These are phyloP conservation scores for Loriculus beryllinus DNA, from an alignment of 2,797 vertebrate genomes.

Conservation along the genomic window DNA sequence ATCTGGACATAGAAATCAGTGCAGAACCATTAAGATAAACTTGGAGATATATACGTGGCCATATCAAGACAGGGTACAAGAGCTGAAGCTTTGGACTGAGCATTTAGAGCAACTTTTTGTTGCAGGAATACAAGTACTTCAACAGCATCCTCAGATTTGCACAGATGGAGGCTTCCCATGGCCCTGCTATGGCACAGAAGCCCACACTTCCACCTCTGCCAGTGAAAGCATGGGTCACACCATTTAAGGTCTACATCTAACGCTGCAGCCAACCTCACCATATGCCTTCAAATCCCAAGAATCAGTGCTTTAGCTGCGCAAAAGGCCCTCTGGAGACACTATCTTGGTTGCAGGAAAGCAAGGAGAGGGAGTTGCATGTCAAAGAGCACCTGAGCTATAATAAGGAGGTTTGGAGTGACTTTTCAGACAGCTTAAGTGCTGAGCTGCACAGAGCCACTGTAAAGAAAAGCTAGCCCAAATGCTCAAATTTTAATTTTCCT, in stretches of 20 bases:
- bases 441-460: not conserved
- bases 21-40: not conserved
- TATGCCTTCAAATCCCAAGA: not conserved
- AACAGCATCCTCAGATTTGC: not conserved
- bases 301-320: accelerated
- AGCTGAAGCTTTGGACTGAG: not conserved
- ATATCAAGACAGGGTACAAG: not conserved
- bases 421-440: not conserved
- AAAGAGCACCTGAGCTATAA: not conserved
- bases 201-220: not conserved
- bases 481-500: not conserved
- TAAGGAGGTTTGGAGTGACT: not conserved
- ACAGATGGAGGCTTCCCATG: accelerated
- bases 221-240: not conserved
- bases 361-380: not conserved
- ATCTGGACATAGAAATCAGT: not conserved
- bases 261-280: not conserved
- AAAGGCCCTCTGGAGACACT: not conserved
- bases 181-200: not conserved
- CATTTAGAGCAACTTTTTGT: not conserved
- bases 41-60: not conserved
- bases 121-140: not conserved
- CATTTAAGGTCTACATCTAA: not conserved
- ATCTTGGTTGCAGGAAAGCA: not conserved
- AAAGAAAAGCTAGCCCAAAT: not conserved